Percentiles rank a stretch among this genome's conserved stretches.
Evolutionary conservation across 2,888 invertebrate genomes (phyloP).

Genomic region (Drosophila mimetica): DNA sequence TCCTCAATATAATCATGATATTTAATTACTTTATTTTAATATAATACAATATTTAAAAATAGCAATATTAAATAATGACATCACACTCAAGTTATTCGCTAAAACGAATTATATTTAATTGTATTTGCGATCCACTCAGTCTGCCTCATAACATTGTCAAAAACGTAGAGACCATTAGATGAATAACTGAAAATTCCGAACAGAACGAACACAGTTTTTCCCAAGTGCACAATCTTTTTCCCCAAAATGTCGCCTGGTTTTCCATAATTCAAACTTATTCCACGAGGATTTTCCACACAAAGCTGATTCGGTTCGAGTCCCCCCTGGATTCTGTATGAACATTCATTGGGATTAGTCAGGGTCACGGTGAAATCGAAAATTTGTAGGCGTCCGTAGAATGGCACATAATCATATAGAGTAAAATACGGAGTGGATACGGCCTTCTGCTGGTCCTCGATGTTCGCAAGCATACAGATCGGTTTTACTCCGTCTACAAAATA

Average conservation of each 20-base stretch:
- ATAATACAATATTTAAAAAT: too few relatives aligned
- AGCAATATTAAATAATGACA: too few relatives aligned
- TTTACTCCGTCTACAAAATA: background rate
- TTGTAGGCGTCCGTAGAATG: rapidly evolving
- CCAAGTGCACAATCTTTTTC: rapidly evolving
- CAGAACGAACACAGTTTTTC: background rate
- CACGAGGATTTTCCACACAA: background rate
- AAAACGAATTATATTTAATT: background rate
- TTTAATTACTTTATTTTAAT: too few relatives aligned
- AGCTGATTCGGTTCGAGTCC: background rate
- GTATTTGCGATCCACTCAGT: background rate
- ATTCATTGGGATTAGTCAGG: background rate
- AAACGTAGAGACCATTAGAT: background rate
- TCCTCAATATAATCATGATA: too few relatives aligned
- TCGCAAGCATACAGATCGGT: conserved; percentile 8
- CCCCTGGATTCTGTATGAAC: background rate
- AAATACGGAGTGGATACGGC: background rate
- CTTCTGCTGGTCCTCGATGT: too few relatives aligned
- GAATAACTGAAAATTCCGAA: conserved; percentile 6
- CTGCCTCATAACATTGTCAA: background rate
- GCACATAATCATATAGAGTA: background rate
- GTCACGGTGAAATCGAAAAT: too few relatives aligned
- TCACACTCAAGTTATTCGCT: background rate
- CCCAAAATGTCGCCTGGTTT: background rate
- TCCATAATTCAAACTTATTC: too few relatives aligned